A percentile compares a stretch with the other conserved stretches of the same genome.
These are phyloP conservation scores for Lutraria rhynchaena DNA, from an alignment of 1,140 invertebrate genomes.

Conservation along the genomic window DNA sequence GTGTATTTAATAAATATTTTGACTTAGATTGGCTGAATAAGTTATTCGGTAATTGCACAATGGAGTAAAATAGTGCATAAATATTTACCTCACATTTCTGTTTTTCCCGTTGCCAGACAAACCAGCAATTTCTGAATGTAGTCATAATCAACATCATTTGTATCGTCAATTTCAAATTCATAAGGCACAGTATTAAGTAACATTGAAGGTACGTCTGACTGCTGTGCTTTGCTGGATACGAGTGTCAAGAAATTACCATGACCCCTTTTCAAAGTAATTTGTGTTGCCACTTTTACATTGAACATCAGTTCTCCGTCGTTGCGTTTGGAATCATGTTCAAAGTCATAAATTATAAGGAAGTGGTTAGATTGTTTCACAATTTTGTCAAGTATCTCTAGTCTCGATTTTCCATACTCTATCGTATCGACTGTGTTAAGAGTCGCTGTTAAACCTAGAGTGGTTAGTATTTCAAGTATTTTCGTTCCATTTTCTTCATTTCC, in stretches of 20 bases:
- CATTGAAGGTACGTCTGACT: no score
- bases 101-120: no score
- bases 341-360: slow-evolving; percentile 15
- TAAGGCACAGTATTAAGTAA: no score
- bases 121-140: no score
- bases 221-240: neutral
- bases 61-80: no score
- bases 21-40: no score
- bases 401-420: neutral
- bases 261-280: neutral
- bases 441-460: neutral
- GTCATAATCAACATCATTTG: no score
- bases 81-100: no score
- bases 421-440: slow-evolving; percentile 6
- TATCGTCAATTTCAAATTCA: no score
- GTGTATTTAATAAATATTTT: no score
- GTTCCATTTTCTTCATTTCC: neutral
- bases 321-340: neutral
- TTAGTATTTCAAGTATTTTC: neutral
- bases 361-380: slow-evolving; percentile 13
- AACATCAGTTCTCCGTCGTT: no score
- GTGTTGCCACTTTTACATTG: neutral
- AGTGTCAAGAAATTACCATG: slow-evolving; percentile 15
- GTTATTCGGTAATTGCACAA: no score
- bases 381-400: neutral